Base-by-base conservation (phyloP, 1,140 invertebrate species). In the Tribolium castaneum region DNA sequence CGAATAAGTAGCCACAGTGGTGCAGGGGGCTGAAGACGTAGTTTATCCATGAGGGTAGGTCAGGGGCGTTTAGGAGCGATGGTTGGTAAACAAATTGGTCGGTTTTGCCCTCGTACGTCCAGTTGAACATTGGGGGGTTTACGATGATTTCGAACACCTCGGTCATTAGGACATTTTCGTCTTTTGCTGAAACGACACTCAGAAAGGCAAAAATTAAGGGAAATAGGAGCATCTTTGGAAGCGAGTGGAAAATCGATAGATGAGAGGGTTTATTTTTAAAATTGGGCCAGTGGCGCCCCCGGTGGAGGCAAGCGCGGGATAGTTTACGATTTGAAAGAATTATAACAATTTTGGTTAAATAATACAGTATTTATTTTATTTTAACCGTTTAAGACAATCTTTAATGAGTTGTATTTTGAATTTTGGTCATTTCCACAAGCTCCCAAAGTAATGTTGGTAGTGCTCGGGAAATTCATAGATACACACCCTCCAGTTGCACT, bases 1-100 rank as follows among this genome's bases (percentile, higher is more conserved):
- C 95, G 80, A 94, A 96, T 2, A 96, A 87, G 83, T 93, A 95
- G 0, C 94, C 94, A 1, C 89, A 90, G 80, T 92, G 90, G 82
- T 94, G 91, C 73, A 90, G 88, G 51, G 91, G 89, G 80, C 93
- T 95, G 83, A 95, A 96, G 59, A 92, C 91, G 82, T 95, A 96
- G 39, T 92, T 90, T 80, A 97, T 92, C 95, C 95, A 97, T 6
- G 89, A 87, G 1, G 95, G 95, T 52, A 97, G 87, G 87, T 97
- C 95, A 0, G 95, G 95, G 56, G 92, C 90, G 81, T 92, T 90
- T 0, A 90, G 77, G 14, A 95, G 83, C 0, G 92, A 92, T 0
- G 92, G 89, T 80, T 92, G 91, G 84, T 93, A 94, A 2, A 90
- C 89, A 81, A 91, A 93, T 73, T 92, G 90, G 80, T 90, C 88